Evolutionary conservation across 2,888 invertebrate genomes (phyloP).

Genomic region (Ormyrus labotus): DNA sequence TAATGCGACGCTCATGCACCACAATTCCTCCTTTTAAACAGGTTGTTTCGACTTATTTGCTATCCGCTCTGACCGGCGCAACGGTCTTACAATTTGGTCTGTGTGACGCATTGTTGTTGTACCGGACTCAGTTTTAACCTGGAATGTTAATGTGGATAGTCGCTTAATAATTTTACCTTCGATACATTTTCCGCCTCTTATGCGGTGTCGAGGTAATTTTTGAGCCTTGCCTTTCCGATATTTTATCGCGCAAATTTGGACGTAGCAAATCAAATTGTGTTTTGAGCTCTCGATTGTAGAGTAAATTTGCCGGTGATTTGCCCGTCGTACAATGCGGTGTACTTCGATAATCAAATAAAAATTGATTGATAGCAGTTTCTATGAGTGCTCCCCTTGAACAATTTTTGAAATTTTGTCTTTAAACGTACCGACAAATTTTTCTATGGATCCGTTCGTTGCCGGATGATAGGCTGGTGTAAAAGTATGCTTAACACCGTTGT

Average conservation of each 20-base stretch:
- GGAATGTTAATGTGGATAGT: background rate
- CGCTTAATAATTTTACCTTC: background rate
- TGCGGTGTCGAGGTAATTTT: background rate
- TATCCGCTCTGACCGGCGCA: no score
- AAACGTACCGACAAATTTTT: background rate
- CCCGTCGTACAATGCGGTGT: background rate
- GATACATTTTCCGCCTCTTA: background rate
- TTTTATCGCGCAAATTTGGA: background rate
- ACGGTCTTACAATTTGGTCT: background rate
- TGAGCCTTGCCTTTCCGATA: background rate
- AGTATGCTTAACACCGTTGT: background rate
- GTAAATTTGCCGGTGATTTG: background rate
- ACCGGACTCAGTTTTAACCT: constrained; percentile 1
- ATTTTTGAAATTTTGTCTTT: background rate
- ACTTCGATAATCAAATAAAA: background rate
- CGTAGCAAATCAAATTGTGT: background rate
- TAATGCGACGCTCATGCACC: no score
- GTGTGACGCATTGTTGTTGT: background rate
- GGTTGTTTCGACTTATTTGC: no score
- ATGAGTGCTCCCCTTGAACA: background rate
- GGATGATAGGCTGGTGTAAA: background rate
- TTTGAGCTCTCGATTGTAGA: background rate
- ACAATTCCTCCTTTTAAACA: no score
- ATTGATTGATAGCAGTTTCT: background rate
- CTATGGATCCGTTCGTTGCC: background rate